Evolutionary conservation across 2,888 invertebrate genomes (phyloP), one percentile per base, ranked within the genome.

Genomic region (Falcaria lacertinaria): DNA sequence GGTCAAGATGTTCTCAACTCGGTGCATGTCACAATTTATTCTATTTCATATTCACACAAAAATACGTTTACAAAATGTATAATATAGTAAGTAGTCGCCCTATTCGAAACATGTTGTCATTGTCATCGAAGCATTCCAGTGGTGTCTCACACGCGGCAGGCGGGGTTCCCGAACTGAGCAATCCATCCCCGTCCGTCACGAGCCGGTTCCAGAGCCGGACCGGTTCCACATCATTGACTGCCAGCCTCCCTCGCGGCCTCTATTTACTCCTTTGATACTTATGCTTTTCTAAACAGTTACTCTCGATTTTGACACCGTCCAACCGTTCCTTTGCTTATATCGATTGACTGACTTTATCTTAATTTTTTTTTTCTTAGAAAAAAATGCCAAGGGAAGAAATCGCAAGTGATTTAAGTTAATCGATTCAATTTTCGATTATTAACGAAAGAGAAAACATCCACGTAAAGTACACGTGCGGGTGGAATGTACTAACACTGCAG

Each of bases 171-270:
- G 63, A 71, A 69, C 62, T 75, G 64, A 70, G 73, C 80, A 82
- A 86, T 85, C 80, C 86, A 86, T 84, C 86, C 83, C 82, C 60
- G 78, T 79, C 79, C 69, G 75, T 78, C 79, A 73, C 63, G 60
- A 79, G 74, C 83, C 80, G 83, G 80, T 82, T 80, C 69, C 54
- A 59, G 72, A 62, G 65, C 56, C 59, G 52, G 77, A 87, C 88
- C 87, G 88, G 88, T 88, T 88, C 74, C 72, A 78, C 80, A 78
- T 87, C 86, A 88, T 82, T 88, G 87, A 80, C 82, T 84, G 71
- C 75, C 71, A 79, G 74, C 83, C 81, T 81, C 72, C 65, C 74
- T 63, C 68, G 61, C 67, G 60, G 60, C 66, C 68, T 69, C 69
- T 66, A 66, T 72, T 72, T 73, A 72, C 74, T 72, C 61, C 72